These are phyloP conservation scores for Harlomillsia oculata DNA, from an alignment of 1,140 invertebrate genomes.

Conservation along the genomic window DNA sequence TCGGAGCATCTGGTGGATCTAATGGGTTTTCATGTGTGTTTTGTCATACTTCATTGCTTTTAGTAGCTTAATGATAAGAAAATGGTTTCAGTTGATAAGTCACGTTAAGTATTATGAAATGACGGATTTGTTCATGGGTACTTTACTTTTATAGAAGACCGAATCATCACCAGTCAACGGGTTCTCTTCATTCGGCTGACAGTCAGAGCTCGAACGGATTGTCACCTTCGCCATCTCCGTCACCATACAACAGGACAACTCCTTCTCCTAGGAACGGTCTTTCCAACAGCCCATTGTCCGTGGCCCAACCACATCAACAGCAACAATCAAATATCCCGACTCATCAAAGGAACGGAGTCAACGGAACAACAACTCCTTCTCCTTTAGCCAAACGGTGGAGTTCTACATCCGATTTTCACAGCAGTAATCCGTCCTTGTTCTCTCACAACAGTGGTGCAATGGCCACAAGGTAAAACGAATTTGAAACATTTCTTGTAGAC, in stretches of 20 bases:
- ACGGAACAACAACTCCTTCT: conserved; percentile 33
- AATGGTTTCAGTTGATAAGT: no score
- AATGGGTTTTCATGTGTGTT: no score
- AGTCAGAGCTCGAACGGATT: conserved; percentile 71
- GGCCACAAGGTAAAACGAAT: conserved; percentile 50
- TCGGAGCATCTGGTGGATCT: no score
- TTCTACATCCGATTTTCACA: conserved; percentile 66
- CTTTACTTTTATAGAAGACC: conserved; percentile 47
- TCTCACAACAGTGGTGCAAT: conserved; percentile 38
- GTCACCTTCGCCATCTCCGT: conserved; percentile 68
- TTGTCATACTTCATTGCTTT: no score
- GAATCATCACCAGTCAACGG: conserved; percentile 73
- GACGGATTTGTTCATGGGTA: no score
- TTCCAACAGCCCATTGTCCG: conserved; percentile 33
- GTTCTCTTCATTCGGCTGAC: conserved; percentile 68
- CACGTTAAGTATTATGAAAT: no score
- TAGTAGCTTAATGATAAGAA: no score
- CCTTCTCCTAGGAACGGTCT: conserved; percentile 38
- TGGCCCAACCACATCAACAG: conserved; percentile 39
- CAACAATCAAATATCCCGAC: conserved; percentile 15
- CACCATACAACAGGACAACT: conserved; percentile 45
- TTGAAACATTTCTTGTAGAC: no score
- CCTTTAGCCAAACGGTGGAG: conserved; percentile 65
- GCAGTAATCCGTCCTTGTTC: conserved; percentile 38
- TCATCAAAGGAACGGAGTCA: conserved; percentile 39